Evolutionary conservation across 2,888 invertebrate species (phyloP), one percentile per base, ranked within the genome.

Genomic region (Carcina quercana): DNA sequence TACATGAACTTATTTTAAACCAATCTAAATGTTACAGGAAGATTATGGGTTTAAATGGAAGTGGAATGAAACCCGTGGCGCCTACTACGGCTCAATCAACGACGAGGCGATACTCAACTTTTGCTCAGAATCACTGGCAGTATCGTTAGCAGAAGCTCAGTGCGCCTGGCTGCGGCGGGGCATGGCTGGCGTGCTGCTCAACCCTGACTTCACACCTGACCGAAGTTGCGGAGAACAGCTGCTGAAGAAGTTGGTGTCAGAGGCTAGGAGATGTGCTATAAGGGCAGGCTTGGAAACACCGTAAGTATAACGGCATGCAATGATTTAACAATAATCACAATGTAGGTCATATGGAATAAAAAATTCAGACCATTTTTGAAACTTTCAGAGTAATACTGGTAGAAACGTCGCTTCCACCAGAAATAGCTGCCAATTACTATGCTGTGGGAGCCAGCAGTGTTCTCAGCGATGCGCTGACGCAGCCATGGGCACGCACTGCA

Each of bases 111-210:
- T 73, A 0, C 28, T 82, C 2, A 74, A 83, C 45, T 51, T 79
- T 1, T 83, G 83, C 36, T 79, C 76, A 1, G 64, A 72, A 10
- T 48, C 41, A 8, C 45, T 67, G 0, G 42, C 38, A 2, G 66
- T 65, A 1, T 61, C 67, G n/a, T 27, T 83, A 8, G 56, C 68
- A 0, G 49, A 55, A 11, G 62, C 60, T 1, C 72, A 68, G 33
- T 82, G 82, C 30, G 40, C 57, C 5, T 83, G 83, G 82, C 34
- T 80, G 5, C 59, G 68, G 21, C 54, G 69, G 31, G 79, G 79
- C 7, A 56, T 64, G 1, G 35, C 64, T 1, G 83, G 82, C 4
- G 40, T 80, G 1, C 49, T 80, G 2, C 45, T 80, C 0, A 64
- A 53, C 24, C 71, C 72, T 15, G 79, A 79, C 44, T 76, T 60